Percentiles rank a stretch among this genome's conserved stretches.
phyloP scores from a whole-genome alignment of 1,140 invertebrate species.

The Pollicipes pollicipes region DNA sequence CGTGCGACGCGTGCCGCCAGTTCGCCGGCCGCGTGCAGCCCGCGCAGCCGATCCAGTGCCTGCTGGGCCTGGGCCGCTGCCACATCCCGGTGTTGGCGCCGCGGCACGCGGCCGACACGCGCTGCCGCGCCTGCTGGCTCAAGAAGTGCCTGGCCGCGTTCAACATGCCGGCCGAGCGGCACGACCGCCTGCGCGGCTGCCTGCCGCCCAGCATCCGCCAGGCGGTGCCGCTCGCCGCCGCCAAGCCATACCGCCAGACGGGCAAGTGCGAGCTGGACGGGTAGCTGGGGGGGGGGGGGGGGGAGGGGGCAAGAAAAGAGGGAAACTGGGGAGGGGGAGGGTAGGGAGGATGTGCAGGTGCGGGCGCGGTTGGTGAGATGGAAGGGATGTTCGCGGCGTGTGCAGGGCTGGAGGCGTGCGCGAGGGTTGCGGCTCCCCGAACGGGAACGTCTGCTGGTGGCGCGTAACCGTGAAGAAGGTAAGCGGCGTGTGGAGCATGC shows the following conservation, averaged over 20 bases:
- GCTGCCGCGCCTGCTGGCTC: conserved; percentile 68
- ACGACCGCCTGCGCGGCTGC: conserved; percentile 19
- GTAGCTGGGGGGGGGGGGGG: too few relatives aligned
- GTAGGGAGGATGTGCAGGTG: too few relatives aligned
- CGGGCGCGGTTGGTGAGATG: too few relatives aligned
- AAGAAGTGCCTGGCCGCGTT: conserved; percentile 62
- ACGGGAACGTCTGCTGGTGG: too few relatives aligned
- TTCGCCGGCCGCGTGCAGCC: conserved; percentile 41
- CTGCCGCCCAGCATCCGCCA: conserved; percentile 23
- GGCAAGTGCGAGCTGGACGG: neutral
- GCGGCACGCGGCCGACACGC: neutral
- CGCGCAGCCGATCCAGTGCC: neutral
- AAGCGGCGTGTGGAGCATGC: too few relatives aligned
- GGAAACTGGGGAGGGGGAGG: too few relatives aligned
- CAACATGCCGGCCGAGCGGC: conserved; percentile 36
- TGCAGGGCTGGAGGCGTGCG: too few relatives aligned
- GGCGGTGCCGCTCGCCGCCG: neutral
- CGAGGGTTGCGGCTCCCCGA: too few relatives aligned
- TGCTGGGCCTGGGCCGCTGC: neutral
- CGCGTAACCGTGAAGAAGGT: too few relatives aligned
- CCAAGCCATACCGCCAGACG: neutral
- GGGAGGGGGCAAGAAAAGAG: too few relatives aligned
- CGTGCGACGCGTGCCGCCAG: conserved; percentile 65
- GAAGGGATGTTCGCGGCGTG: too few relatives aligned
- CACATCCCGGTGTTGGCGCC: neutral